phyloP scores from a whole-genome alignment of 2,113 vertebrate species.

The zebrafish (Danio rerio) region DNA sequence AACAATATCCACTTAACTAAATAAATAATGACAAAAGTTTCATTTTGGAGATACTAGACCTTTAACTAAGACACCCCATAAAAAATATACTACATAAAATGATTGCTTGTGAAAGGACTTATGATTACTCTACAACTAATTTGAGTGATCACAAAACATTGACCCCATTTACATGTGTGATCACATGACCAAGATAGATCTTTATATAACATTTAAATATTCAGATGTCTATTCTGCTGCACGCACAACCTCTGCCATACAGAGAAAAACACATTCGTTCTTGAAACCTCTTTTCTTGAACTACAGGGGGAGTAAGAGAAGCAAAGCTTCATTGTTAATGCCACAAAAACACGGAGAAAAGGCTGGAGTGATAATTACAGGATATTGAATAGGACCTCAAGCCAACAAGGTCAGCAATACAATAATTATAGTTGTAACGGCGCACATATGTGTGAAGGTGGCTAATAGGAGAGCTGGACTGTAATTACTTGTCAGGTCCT shows the following conservation, averaged over 20 bases:
- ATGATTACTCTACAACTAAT: not conserved
- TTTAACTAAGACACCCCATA: no score
- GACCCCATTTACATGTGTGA: not conserved
- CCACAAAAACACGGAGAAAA: not conserved
- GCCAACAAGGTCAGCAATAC: constrained; percentile 32
- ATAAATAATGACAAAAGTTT: no score
- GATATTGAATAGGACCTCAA: constrained; percentile 37
- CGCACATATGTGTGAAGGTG: not conserved
- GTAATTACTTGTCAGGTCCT: constrained; percentile 51
- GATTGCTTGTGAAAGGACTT: not conserved
- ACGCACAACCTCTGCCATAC: not conserved
- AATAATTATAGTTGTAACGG: constrained; percentile 34
- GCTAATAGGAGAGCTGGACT: constrained; percentile 18
- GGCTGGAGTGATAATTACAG: constrained; percentile 24
- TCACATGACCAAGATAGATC: not conserved
- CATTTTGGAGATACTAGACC: no score
- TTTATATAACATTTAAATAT: not conserved
- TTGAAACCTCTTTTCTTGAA: not conserved
- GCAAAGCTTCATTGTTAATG: not conserved
- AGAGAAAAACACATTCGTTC: not conserved
- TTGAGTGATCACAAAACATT: not conserved
- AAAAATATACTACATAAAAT: no score
- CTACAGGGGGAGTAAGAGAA: not conserved
- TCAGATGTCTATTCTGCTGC: not conserved
- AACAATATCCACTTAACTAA: no score